A percentile compares a stretch with the other conserved stretches of the same genome.
These are phyloP conservation scores for Iguana delicatissima DNA, from an alignment of 2,797 vertebrate species.

Conservation along the genomic window DNA sequence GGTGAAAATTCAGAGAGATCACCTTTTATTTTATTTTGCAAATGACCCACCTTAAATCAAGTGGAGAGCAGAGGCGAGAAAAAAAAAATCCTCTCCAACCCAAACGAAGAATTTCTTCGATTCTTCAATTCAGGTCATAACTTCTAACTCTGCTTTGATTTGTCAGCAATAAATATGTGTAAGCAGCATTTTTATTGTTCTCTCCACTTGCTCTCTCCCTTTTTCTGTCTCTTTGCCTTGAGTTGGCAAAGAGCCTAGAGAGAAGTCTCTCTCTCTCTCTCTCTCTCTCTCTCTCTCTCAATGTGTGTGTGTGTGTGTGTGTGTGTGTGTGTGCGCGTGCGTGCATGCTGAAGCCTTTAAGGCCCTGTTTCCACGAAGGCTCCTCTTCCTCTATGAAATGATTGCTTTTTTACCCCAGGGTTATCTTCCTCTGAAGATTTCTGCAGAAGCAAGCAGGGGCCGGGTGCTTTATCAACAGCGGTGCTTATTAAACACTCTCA, in stretches of 20 bases:
- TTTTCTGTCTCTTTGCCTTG: conserved; percentile 39
- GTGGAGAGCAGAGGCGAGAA: not conserved
- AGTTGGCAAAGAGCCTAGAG: conserved; percentile 47
- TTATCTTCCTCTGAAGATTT: conserved; percentile 21
- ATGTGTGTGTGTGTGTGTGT: too few relatives aligned
- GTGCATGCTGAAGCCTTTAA: conserved; percentile 3
- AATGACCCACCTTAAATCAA: not conserved
- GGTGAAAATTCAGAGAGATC: conserved; percentile 11
- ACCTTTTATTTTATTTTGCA: not conserved
- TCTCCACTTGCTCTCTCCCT: conserved; percentile 5
- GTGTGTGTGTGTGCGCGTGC: too few relatives aligned
- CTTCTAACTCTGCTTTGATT: conserved; percentile 2
- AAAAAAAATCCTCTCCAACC: not conserved
- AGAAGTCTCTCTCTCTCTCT: conserved; percentile 9
- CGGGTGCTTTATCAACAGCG: conserved; percentile 5
- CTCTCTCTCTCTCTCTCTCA: conserved; percentile 21
- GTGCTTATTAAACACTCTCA: conserved; percentile 39
- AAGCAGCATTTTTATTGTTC: conserved; percentile 8
- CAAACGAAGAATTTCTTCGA: too few relatives aligned
- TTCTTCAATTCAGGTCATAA: conserved; percentile 18
- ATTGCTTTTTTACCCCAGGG: conserved; percentile 42
- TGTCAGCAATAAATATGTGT: conserved; percentile 28
- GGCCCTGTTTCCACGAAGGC: conserved; percentile 50
- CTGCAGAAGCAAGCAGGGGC: conserved; percentile 33
- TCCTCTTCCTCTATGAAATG: conserved; percentile 48